Conservation (phyloP, 2,888 invertebrate species). For the Andrena trimmerana region DNA sequence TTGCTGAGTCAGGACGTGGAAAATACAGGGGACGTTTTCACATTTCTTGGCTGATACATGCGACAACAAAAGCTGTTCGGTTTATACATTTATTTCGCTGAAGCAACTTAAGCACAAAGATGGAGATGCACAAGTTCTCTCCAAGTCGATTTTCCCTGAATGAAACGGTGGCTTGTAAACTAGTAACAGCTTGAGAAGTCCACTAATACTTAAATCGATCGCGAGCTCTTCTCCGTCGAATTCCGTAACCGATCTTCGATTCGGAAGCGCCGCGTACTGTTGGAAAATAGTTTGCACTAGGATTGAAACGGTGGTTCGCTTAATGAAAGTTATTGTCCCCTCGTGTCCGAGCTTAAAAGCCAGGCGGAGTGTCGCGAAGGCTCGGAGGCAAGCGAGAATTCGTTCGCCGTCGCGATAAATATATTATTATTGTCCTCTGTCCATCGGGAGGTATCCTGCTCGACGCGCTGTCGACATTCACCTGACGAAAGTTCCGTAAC, state of each 20-base stretch:
- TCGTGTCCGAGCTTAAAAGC: slow-evolving; percentile 24
- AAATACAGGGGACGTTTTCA: neutral
- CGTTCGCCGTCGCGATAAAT: neutral
- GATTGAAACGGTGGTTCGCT: neutral
- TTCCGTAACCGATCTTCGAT: too few species aligned
- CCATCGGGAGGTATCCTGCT: slow-evolving; percentile 38
- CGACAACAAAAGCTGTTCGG: neutral
- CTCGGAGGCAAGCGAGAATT: neutral
- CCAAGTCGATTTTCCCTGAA: neutral
- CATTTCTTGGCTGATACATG: neutral
- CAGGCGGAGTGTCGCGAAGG: neutral
- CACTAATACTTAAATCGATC: too few species aligned
- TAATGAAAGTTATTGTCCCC: slow-evolving; percentile 49
- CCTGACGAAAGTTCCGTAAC: slow-evolving; percentile 9
- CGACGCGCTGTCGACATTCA: neutral
- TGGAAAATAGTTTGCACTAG: neutral
- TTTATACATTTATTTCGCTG: slow-evolving; percentile 46
- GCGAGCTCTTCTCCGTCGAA: neutral
- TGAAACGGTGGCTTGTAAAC: neutral
- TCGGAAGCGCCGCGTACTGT: neutral
- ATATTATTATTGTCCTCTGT: slow-evolving; percentile 55
- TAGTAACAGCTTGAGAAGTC: neutral
- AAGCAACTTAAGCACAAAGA: slow-evolving; percentile 29
- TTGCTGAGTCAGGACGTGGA: too few species aligned
- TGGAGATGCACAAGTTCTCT: slow-evolving; percentile 23